Conservation (phyloP, 2,888 invertebrate genomes). For the Standfussiana lucernea region DNA sequence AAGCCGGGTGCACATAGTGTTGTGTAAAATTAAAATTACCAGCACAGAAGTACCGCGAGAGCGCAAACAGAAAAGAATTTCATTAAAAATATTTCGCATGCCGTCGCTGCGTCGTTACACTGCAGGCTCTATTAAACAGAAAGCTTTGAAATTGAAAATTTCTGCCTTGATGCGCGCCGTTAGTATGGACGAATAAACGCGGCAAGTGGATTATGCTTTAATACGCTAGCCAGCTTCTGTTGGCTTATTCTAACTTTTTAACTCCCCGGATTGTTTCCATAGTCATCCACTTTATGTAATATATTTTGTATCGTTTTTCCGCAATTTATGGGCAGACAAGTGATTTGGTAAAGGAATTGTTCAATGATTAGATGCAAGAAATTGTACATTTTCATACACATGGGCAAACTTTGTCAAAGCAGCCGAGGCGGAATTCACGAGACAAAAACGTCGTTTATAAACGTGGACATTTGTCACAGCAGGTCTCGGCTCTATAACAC, state of each 20-base stretch:
- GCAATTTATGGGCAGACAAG: not conserved
- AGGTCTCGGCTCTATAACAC: too few species aligned
- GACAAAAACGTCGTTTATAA: too few species aligned
- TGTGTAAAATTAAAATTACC: slow-evolving; percentile 73
- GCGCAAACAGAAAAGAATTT: slow-evolving; percentile 74
- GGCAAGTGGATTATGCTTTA: slow-evolving; percentile 73
- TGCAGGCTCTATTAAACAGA: slow-evolving; percentile 72
- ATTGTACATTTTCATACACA: not conserved
- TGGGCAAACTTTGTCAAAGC: not conserved
- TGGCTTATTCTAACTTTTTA: slow-evolving; percentile 66
- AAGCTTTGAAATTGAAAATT: slow-evolving; percentile 74
- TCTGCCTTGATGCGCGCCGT: slow-evolving; percentile 68
- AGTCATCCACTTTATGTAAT: slow-evolving; percentile 39
- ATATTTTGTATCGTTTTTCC: slow-evolving; percentile 27
- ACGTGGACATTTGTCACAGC: too few species aligned
- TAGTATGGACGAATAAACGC: slow-evolving; percentile 69
- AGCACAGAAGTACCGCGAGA: slow-evolving; percentile 60
- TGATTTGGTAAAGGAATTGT: not conserved
- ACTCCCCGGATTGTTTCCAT: slow-evolving; percentile 60
- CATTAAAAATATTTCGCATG: slow-evolving; percentile 77
- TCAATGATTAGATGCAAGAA: not conserved
- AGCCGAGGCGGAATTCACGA: not conserved
- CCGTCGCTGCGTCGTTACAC: slow-evolving; percentile 64
- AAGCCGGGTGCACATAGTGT: slow-evolving; percentile 69
- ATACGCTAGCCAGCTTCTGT: slow-evolving; percentile 69